A percentile compares a stretch with the other conserved stretches of the same genome.
Conservation (phyloP, 2,113 vertebrate species). For the Nycticebus coucang region DNA sequence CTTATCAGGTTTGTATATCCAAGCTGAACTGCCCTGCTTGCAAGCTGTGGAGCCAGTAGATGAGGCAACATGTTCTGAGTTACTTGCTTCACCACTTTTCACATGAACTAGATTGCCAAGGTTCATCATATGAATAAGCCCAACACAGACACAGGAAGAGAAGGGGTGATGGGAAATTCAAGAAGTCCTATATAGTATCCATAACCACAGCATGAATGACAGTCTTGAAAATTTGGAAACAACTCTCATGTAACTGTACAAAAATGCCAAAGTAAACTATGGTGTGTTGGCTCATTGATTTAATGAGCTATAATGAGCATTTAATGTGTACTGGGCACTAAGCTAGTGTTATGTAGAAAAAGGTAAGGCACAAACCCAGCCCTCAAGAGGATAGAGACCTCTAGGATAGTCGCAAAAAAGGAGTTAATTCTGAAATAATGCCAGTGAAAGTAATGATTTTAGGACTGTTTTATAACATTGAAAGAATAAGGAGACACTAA, state of each 20-base stretch:
- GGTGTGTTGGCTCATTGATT: background rate
- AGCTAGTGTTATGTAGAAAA: background rate
- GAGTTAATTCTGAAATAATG: background rate
- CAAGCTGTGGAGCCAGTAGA: background rate
- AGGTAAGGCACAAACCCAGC: background rate
- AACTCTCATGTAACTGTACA: background rate
- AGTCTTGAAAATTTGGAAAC: constrained; percentile 1
- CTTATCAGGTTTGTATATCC: background rate
- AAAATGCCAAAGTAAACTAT: background rate
- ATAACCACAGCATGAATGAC: background rate
- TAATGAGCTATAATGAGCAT: background rate
- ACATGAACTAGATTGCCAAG: background rate
- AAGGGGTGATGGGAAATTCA: background rate
- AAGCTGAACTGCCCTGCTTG: background rate
- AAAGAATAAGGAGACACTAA: background rate
- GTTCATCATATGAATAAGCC: background rate
- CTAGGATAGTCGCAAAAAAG: background rate
- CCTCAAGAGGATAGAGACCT: background rate
- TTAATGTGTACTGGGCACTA: background rate
- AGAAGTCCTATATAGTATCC: background rate
- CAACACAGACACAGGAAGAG: background rate
- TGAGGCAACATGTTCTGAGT: background rate
- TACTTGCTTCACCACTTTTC: background rate
- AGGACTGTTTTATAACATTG: constrained; percentile 9
- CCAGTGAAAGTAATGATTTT: background rate